Conservation (phyloP, 2,888 invertebrate species). For the Drosophila ezoana region DNA sequence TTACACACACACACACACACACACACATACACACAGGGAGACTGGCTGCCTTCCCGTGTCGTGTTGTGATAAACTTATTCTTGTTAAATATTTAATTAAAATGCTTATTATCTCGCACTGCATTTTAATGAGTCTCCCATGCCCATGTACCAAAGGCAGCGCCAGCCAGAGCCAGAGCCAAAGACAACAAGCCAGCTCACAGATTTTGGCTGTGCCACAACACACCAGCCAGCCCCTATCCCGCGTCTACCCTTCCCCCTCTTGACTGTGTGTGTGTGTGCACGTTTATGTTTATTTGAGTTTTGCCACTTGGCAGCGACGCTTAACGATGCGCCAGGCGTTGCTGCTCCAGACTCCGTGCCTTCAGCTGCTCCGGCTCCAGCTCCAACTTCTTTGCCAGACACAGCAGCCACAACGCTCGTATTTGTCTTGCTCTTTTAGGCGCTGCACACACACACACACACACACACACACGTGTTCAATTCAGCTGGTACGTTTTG, state of each 20-base stretch:
- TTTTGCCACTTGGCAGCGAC: constrained; percentile 81
- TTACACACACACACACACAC: constrained; percentile 51
- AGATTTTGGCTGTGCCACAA: constrained; percentile 64
- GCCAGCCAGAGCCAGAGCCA: constrained; percentile 29
- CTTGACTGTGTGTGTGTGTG: constrained; percentile 45
- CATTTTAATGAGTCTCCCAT: constrained; percentile 82
- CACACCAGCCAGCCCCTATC: neutral
- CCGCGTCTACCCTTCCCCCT: neutral
- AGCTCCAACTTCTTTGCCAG: constrained; percentile 44
- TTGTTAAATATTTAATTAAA: constrained; percentile 84
- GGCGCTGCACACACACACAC: constrained; percentile 51
- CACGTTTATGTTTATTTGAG: constrained; percentile 80
- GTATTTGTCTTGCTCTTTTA: constrained; percentile 79
- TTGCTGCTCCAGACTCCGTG: constrained; percentile 36
- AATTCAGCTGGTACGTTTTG: neutral
- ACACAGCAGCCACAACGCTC: constrained; percentile 51
- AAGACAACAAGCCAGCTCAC: constrained; percentile 77
- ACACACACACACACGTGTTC: constrained; percentile 10
- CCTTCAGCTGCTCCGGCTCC: constrained; percentile 1
- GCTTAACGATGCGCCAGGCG: constrained; percentile 76
- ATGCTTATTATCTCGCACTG: constrained; percentile 80
- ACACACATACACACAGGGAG: constrained; percentile 8
- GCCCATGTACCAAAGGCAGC: constrained; percentile 41
- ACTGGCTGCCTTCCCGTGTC: constrained; percentile 36
- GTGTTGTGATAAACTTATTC: constrained; percentile 84